phyloP scores from a whole-genome alignment of 2,113 vertebrate species.

The Eulacestoma nigropectus region DNA sequence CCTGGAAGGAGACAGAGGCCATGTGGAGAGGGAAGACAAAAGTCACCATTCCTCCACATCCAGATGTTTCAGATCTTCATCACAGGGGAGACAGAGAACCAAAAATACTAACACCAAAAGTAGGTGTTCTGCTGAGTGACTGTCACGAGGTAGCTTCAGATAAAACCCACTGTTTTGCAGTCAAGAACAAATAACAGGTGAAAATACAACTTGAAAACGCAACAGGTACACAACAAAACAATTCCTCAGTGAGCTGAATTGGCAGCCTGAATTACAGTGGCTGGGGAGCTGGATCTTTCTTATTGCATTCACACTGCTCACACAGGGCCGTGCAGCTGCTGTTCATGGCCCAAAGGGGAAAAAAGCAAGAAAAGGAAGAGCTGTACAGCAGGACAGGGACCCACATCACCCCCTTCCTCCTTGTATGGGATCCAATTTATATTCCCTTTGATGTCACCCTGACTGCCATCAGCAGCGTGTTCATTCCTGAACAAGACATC shows the following conservation, averaged over 20 bases:
- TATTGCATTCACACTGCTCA: background rate
- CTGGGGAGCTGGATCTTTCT: background rate
- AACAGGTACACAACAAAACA: background rate
- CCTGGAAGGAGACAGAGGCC: background rate
- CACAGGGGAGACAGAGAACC: background rate
- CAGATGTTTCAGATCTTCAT: background rate
- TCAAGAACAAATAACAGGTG: background rate
- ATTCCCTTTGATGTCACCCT: background rate
- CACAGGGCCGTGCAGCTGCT: background rate
- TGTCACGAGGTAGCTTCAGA: background rate
- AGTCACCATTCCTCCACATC: background rate
- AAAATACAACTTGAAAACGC: background rate
- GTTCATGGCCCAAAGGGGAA: background rate
- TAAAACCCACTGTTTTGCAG: background rate
- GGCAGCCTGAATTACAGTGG: background rate
- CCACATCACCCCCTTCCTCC: background rate
- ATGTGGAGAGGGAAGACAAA: accelerated
- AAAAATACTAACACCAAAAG: background rate
- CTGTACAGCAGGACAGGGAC: background rate
- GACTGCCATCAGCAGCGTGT: background rate
- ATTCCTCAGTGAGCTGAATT: background rate
- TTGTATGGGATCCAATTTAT: background rate
- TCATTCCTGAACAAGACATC: background rate
- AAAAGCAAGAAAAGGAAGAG: background rate
- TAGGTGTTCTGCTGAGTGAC: background rate